Conservation (phyloP, 2,797 vertebrate genomes). For the Diplodus sargus region DNA sequence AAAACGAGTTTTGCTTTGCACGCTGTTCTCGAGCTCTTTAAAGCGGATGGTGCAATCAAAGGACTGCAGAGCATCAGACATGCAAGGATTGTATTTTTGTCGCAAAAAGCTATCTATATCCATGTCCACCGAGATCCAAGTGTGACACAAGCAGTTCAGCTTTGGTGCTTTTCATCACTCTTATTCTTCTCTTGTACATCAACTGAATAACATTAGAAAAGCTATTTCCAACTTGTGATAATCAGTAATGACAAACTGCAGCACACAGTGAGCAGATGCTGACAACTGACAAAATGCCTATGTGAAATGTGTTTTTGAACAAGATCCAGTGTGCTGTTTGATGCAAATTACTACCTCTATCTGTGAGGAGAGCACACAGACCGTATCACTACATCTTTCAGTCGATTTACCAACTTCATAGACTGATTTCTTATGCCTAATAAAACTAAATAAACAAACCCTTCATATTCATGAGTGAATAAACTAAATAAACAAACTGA, state of each 20-base stretch:
- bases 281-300: not conserved
- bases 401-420: not conserved
- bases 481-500: no score
- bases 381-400: not conserved
- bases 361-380: not conserved
- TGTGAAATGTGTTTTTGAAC: not conserved
- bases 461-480: no score
- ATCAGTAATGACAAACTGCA: slow-evolving; percentile 3
- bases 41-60: slow-evolving; percentile 23
- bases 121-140: not conserved
- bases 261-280: not conserved
- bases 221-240: not conserved
- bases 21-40: not conserved
- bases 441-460: no score
- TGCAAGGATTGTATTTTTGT: slow-evolving; percentile 27
- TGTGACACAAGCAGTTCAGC: slow-evolving; percentile 12
- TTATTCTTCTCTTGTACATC: not conserved
- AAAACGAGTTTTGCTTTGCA: not conserved
- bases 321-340: not conserved
- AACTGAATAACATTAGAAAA: not conserved
- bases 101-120: slow-evolving; percentile 13
- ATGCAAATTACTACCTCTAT: not conserved
- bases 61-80: slow-evolving; percentile 21
- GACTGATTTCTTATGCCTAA: no score
- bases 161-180: not conserved